These are phyloP conservation scores for Ochotona princeps DNA, from an alignment of 2,113 vertebrate genomes.

Conservation along the genomic window DNA sequence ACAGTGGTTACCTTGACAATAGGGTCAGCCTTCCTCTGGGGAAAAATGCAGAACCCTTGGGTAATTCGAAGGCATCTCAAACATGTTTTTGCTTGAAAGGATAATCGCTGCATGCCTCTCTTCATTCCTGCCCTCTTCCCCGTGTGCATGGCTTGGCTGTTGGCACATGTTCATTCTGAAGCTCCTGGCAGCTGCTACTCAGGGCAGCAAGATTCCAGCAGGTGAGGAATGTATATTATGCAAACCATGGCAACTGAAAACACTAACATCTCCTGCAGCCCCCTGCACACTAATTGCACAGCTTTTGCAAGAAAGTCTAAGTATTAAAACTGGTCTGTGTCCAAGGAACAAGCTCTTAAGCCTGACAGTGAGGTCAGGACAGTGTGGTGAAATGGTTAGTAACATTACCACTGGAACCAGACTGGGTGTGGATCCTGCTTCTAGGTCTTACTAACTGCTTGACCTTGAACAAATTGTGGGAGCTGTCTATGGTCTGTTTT, in stretches of 20 bases:
- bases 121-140: not conserved
- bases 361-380: not conserved
- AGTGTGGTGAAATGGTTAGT: not conserved
- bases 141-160: not conserved
- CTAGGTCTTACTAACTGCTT: not conserved
- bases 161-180: conserved; percentile 19
- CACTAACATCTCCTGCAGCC: conserved; percentile 7
- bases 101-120: not conserved
- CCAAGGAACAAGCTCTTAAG: not conserved
- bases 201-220: conserved; percentile 57
- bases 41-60: conserved; percentile 49
- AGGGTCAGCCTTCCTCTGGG: not conserved
- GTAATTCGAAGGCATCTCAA: conserved; percentile 21
- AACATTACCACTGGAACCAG: not conserved
- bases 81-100: conserved; percentile 35
- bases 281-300: not conserved
- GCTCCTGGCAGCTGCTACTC: conserved; percentile 60
- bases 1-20: not conserved
- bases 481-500: not conserved
- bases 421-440: not conserved
- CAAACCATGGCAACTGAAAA: conserved; percentile 72
- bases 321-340: not conserved
- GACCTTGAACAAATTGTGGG: not conserved
- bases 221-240: conserved; percentile 50
- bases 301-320: not conserved